Conservation (phyloP, 2,113 vertebrate genomes). For the Numida meleagris region DNA sequence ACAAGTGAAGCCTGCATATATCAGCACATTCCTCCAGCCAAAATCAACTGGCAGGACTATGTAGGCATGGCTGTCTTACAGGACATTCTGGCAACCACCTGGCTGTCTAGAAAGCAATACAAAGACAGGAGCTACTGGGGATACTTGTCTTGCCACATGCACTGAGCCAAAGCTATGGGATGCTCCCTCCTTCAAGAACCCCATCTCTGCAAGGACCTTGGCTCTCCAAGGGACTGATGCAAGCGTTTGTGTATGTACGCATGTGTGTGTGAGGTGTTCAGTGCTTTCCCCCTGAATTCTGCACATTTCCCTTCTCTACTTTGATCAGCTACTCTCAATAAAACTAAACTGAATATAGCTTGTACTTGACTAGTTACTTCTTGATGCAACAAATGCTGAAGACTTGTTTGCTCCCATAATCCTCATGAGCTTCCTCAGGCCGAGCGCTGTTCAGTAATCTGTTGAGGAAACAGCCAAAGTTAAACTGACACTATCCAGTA, state of each 20-base stretch:
- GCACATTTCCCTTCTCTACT: not conserved
- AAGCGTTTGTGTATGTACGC: rapidly evolving
- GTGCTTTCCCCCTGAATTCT: not conserved
- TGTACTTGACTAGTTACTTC: not conserved
- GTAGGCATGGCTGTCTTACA: not conserved
- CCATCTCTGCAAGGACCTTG: not conserved
- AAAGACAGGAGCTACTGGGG: not conserved
- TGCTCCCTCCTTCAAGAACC: not conserved
- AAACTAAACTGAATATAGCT: not conserved
- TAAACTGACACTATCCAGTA: not conserved
- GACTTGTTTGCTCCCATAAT: not conserved
- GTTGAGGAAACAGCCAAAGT: not conserved
- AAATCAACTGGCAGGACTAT: not conserved
- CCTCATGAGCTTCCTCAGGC: not conserved
- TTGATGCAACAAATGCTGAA: not conserved
- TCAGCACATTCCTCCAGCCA: not conserved
- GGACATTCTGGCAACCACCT: not conserved
- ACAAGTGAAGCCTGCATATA: not conserved
- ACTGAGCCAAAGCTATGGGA: rapidly evolving
- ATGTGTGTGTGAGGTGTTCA: rapidly evolving
- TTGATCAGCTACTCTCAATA: not conserved
- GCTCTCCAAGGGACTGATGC: not conserved
- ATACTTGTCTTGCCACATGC: not conserved
- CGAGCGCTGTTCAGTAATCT: not conserved
- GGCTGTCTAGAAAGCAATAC: not conserved